Evolutionary conservation across 2,888 invertebrate genomes (phyloP), one percentile per base, ranked within the genome.

Genomic region (Cosmia trapezina): DNA sequence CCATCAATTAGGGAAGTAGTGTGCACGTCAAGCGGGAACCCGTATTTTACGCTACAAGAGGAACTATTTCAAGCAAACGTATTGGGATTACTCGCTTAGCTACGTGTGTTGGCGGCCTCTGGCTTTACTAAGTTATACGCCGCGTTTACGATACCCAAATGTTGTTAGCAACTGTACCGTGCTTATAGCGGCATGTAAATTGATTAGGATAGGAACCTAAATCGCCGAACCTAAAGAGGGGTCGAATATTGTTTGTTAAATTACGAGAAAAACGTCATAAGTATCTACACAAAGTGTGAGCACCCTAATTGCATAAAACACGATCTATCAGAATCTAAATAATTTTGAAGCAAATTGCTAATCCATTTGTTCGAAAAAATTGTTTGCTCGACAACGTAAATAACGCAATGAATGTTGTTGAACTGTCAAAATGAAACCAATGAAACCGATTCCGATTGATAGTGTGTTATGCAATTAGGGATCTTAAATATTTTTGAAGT

Each of bases 1-100:
- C 77, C 84, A 83, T 83, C 78, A 83, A 81, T 83, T 81, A 81
- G 74, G 73, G 41, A 53, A 73, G 71, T 71, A 68, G 73, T 78
- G 70, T 69, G 72, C 76, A 65, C 65, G 51, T 80, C 79, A 70
- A 69, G 51, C 37, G 71, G 70, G 56, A 60, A 51, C 63, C 79
- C 65, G 70, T 80, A 86, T 84, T 80, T 80, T 67, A 62, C 66
- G 72, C 51, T 74, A 64, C 72, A 72, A 60, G 70, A 71, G 75
- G 51, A 77, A 72, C 73, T 78, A 75, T 84, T 80, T 75, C 78
- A 75, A 72, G 54, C 76, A 70, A 82, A 80, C 66, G 71, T 78
- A 77, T 76, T 76, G 76, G 80, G 82, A 82, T 80, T 80, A 81
- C 65, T 72, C 72, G 78, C 62, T 78, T 59, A 63, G 66, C n/a